A percentile compares a stretch with the other conserved stretches of the same genome.
Evolutionary conservation across 1,140 invertebrate species (phyloP).

Genomic region (Eumeta japonica): DNA sequence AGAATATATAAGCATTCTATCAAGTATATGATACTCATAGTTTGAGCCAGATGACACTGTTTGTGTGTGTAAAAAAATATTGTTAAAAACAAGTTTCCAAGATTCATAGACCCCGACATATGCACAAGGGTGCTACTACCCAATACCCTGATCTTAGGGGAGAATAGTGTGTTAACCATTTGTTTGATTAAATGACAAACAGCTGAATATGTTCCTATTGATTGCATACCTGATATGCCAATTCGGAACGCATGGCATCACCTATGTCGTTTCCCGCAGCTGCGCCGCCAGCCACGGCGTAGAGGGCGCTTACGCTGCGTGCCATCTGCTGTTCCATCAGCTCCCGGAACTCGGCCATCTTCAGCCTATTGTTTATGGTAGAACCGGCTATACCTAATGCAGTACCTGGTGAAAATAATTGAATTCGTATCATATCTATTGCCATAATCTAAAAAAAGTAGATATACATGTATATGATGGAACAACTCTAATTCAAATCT

Average conservation of each 20-base stretch:
- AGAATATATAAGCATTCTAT: too few relatives aligned
- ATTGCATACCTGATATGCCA: conserved; percentile 40
- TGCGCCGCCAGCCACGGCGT: conserved; percentile 35
- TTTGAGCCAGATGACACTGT: too few relatives aligned
- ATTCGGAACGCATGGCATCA: conserved; percentile 46
- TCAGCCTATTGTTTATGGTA: conserved; percentile 64
- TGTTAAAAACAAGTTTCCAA: too few relatives aligned
- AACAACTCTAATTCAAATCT: too few relatives aligned
- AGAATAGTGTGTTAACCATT: too few relatives aligned
- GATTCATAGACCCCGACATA: too few relatives aligned
- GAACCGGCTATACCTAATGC: conserved; percentile 67
- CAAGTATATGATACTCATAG: too few relatives aligned
- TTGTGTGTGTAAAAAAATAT: too few relatives aligned
- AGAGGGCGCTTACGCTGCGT: conserved; percentile 37
- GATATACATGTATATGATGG: background rate
- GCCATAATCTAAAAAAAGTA: background rate
- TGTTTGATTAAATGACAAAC: too few relatives aligned
- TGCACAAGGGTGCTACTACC: too few relatives aligned
- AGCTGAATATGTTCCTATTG: too few relatives aligned
- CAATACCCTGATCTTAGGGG: too few relatives aligned
- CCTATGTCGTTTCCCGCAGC: conserved; percentile 31
- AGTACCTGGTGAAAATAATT: conserved; percentile 63
- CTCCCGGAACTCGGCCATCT: conserved; percentile 65
- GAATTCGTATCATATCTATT: background rate
- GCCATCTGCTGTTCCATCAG: conserved; percentile 60